Base-by-base conservation (phyloP, 2,888 invertebrate genomes). In the Anthoptus insignis region DNA sequence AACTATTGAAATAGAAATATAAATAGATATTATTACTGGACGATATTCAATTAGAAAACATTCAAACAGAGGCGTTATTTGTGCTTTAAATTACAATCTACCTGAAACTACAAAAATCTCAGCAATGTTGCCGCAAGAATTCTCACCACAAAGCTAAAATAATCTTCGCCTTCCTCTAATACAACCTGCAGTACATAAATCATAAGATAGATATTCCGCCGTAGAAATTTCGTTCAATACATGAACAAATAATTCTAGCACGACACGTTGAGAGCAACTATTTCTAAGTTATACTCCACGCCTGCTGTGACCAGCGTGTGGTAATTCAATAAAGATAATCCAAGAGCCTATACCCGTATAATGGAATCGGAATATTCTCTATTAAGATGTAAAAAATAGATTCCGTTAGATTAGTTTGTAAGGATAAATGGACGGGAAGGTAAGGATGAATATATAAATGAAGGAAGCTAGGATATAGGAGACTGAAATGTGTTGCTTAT, bases 251-350 rank as follows among this genome's bases (percentile, higher is more conserved):
- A 75, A 66, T 70, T 70, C 61, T 70, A 69, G 69, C 71, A 73
- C 74, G 74, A 78, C 75, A 72, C 69, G 74, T 68, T 74, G 74
- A 76, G 71, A 65, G 65, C 69, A 73, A 75, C 73, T 75, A 76
- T 79, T 73, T 73, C 71, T 76, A 72, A 75, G 76, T 75, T 77
- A 78, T 70, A 67, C 68, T 59, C 57, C 53, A 39, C 57, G 65
- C 68, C 89, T 81, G 88, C 87, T 88, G 88, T 42, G 86, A 86
- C 71, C 91, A 90, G 90, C 90, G 83, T 88, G 91, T 76, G 89
- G 89, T 84, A 83, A 88, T 88, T 87, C 88, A 90, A 91, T 91
- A 88, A 85, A 88, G 89, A 90, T 89, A 84, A 87, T 87, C 87
- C 80, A 68, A 69, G 70, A 82, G 87, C n/a, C n/a, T n/a, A 87